phyloP scores from a whole-genome alignment of 2,797 vertebrate genomes.

The Sebastes diploproa region DNA sequence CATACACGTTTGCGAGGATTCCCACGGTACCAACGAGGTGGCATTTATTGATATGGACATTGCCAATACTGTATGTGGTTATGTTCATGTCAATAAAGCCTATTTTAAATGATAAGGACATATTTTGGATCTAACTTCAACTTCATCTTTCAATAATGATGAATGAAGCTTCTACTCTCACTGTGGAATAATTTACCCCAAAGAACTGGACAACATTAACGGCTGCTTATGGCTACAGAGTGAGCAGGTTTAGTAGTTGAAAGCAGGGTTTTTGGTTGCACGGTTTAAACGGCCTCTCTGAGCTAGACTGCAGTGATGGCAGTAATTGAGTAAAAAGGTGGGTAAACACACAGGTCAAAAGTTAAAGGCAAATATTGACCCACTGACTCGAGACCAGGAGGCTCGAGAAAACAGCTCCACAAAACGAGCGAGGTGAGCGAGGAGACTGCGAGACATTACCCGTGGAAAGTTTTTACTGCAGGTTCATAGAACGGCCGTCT shows the following conservation, averaged over 20 bases:
- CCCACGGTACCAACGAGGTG: not conserved
- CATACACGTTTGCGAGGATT: not conserved
- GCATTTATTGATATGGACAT: not conserved
- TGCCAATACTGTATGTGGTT: not conserved
- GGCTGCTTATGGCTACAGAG: not conserved
- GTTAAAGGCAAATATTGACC: constrained; percentile 83
- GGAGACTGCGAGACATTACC: constrained; percentile 17
- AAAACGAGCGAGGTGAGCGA: constrained; percentile 5
- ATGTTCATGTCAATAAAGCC: not conserved
- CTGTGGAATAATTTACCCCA: not conserved
- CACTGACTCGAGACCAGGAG: constrained; percentile 33
- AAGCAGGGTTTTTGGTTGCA: constrained; percentile 19
- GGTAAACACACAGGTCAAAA: constrained; percentile 79
- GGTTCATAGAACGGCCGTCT: constrained; percentile 19
- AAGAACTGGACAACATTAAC: not conserved
- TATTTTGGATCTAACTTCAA: not conserved
- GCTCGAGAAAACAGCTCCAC: constrained; percentile 24
- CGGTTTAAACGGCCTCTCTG: constrained; percentile 39
- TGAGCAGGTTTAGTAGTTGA: too few species aligned
- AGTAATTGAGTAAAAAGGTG: constrained; percentile 69
- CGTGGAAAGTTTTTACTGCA: constrained; percentile 31
- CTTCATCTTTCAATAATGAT: not conserved
- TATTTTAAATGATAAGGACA: not conserved
- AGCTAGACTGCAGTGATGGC: constrained; percentile 38
- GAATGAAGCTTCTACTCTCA: not conserved